Evolutionary conservation across 2,888 invertebrate genomes (phyloP), one percentile per base, ranked within the genome.

Genomic region (Aelia acuminata): DNA sequence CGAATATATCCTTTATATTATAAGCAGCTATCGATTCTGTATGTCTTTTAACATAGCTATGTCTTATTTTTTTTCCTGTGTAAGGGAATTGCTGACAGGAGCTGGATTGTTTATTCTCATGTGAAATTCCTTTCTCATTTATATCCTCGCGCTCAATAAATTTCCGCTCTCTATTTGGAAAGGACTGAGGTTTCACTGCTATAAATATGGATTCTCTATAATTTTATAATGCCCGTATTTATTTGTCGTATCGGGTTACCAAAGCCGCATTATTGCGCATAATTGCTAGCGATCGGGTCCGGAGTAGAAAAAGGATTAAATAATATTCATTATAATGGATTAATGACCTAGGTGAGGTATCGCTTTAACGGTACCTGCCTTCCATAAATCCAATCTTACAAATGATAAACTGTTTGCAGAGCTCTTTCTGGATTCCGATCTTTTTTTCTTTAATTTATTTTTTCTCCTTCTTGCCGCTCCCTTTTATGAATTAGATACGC

Each of bases 221-320:
- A 57, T 57, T 57, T 57, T 57, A 57, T 57, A 57, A 57, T 26
- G 57, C 57, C 57, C 26, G 26, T 57, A 57, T 57, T 57, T 57
- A 57, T 57, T 57, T 26, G 26, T 3, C 57, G 4, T 57, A 26
- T 57, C 57, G 11, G 57, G 26, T 57, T 57, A 57, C 57, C 26
- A 57, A 57, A 13, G 26, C n/a, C 26, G 26, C 57, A 57, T 57
- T 57, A 57, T 57, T 57, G 57, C 57, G 57, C 57, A 57, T 57
- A 57, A 57, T 57, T 57, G 26, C 57, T 57, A 26, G 13, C 57
- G 57, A 57, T 31, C 26, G 57, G n/a, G 57, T 15, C 53, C 22
- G 53, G 22, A 8, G n/a, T n/a, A 8, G 8, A 3, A 26, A 57
- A 57, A 0, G 57, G 26, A 57, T 57, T 57, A 31, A 57, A 57